Percentiles rank a stretch among this genome's conserved stretches.
These are phyloP conservation scores for Craseonycteris thonglongyai DNA, from an alignment of 2,113 vertebrate genomes.

Conservation along the genomic window DNA sequence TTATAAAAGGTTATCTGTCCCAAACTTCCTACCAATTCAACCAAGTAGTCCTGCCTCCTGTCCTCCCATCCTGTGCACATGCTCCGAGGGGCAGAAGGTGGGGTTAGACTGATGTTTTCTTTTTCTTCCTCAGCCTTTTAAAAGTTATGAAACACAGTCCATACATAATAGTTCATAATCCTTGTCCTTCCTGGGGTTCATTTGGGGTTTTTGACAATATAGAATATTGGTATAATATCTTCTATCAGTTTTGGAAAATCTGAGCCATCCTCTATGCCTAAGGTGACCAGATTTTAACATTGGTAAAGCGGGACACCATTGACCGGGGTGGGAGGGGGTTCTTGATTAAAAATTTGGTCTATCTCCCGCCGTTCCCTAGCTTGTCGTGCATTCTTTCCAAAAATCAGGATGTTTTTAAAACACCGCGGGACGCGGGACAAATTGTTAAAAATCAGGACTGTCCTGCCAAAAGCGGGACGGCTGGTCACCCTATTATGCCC, in stretches of 20 bases:
- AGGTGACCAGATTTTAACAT: too few species aligned
- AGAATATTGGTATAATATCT: background rate
- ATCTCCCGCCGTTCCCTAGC: too few species aligned
- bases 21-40: background rate
- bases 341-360: too few species aligned
- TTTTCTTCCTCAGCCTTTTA: background rate
- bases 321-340: too few species aligned
- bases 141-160: background rate
- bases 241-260: background rate
- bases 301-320: too few species aligned
- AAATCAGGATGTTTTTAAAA: too few species aligned
- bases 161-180: rapidly evolving
- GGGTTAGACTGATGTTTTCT: background rate
- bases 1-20: rapidly evolving
- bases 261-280: rapidly evolving
- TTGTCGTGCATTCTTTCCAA: too few species aligned
- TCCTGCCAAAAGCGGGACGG: too few species aligned
- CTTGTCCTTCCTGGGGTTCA: background rate
- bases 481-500: too few species aligned
- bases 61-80: rapidly evolving
- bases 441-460: too few species aligned
- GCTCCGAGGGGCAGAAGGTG: background rate
- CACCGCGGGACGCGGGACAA: too few species aligned
- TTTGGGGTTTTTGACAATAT: too few species aligned
- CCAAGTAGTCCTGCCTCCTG: background rate